Conservation (phyloP, 2,888 invertebrate genomes). For the Gisinianus flammeolus region DNA sequence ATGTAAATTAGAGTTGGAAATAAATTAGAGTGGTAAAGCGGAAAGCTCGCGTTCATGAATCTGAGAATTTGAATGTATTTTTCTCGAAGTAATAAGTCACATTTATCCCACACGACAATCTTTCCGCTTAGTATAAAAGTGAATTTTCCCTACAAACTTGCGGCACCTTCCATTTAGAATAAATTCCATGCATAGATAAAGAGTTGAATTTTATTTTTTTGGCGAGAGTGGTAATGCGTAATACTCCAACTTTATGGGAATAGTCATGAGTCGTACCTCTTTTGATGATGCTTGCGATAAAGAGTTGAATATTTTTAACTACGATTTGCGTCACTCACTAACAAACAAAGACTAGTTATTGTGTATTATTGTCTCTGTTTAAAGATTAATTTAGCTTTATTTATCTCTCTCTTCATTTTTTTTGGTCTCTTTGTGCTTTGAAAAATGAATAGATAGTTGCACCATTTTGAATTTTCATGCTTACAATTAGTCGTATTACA, state of each 20-base stretch:
- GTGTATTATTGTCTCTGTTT: not conserved
- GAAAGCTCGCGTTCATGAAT: not conserved
- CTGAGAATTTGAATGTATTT: not conserved
- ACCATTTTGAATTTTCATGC: too few relatives aligned
- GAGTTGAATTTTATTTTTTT: not conserved
- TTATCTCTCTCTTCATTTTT: not conserved
- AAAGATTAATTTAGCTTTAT: not conserved
- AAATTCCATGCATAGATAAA: not conserved
- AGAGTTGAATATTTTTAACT: not conserved
- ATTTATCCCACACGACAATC: constrained; percentile 6
- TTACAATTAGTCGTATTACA: too few relatives aligned
- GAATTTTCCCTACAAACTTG: not conserved
- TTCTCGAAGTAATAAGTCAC: constrained; percentile 9
- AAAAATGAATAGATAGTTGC: too few relatives aligned
- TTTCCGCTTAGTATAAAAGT: not conserved
- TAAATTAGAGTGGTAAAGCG: not conserved
- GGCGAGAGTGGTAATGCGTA: not conserved
- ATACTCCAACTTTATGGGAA: not conserved
- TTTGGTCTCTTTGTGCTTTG: too few relatives aligned
- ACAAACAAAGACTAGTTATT: constrained; percentile 13
- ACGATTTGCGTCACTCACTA: not conserved
- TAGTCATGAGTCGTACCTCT: not conserved
- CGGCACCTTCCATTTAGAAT: not conserved
- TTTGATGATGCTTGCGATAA: not conserved
- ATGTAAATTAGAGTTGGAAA: not conserved